Evolutionary conservation across 2,113 vertebrate species (phyloP).

Genomic region (Cryptotis parvus): DNA sequence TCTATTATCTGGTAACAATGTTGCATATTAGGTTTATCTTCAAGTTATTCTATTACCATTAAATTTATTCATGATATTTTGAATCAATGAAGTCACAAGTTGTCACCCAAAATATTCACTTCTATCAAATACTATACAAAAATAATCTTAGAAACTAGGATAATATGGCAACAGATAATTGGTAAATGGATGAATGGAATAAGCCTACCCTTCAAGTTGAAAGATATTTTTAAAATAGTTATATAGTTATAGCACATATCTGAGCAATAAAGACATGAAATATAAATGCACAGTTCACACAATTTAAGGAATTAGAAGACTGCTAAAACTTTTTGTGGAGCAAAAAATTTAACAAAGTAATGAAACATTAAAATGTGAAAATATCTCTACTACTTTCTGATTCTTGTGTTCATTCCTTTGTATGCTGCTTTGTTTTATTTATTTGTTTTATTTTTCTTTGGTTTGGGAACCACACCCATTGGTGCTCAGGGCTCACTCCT

Average conservation of each 20-base stretch:
- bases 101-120: not conserved
- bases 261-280: not conserved
- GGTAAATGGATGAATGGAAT: not conserved
- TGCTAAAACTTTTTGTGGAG: not conserved
- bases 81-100: not conserved
- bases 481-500: no score
- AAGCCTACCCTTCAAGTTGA: not conserved
- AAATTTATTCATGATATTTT: not conserved
- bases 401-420: not conserved
- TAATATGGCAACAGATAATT: not conserved
- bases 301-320: not conserved
- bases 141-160: not conserved
- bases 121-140: not conserved
- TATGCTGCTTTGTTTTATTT: not conserved
- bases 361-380: not conserved
- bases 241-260: not conserved
- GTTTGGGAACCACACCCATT: no score
- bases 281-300: not conserved
- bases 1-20: not conserved
- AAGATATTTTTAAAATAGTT: not conserved
- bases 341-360: not conserved
- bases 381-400: not conserved
- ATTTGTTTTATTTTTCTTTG: no score
- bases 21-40: slow-evolving; percentile 8
- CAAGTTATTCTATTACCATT: not conserved